A percentile compares a stretch with the other conserved stretches of the same genome.
These are phyloP conservation scores for Sterrhoptilus dennistouni DNA, from an alignment of 2,113 vertebrate genomes.

Conservation along the genomic window DNA sequence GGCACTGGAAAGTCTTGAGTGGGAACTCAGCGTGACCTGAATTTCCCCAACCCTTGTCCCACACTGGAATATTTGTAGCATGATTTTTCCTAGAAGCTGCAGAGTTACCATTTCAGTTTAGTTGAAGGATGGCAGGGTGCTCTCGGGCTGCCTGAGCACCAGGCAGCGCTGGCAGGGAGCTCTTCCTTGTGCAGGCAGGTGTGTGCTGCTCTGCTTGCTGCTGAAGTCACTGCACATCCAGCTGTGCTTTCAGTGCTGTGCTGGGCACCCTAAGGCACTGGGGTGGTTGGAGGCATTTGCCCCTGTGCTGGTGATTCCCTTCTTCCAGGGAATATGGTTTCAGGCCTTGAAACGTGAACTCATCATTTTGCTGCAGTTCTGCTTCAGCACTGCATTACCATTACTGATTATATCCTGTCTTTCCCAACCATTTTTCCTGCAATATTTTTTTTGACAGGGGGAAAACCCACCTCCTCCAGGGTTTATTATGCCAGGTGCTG, in stretches of 20 bases:
- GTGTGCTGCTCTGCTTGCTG: neutral
- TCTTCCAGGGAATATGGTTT: neutral
- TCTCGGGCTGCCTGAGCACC: neutral
- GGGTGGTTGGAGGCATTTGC: neutral
- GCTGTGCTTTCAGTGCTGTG: neutral
- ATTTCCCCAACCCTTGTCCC: neutral
- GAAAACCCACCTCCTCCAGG: conserved; percentile 80
- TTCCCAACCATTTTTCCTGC: neutral
- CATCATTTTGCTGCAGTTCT: neutral
- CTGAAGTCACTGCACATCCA: neutral
- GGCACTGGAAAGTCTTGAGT: neutral
- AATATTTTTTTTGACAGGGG: conserved; percentile 67
- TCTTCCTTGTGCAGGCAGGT: neutral
- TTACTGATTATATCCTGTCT: neutral
- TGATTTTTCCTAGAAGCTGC: neutral
- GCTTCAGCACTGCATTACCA: neutral
- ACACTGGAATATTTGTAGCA: neutral
- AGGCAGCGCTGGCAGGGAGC: neutral
- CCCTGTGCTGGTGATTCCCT: neutral
- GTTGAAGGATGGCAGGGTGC: neutral
- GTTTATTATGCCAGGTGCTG: conserved; percentile 77
- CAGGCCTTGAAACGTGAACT: neutral
- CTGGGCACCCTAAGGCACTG: neutral
- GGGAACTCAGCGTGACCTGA: neutral
- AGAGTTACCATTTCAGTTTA: neutral